Base-by-base conservation (phyloP, 2,113 vertebrate genomes). In the Syngnathus scovelli region DNA sequence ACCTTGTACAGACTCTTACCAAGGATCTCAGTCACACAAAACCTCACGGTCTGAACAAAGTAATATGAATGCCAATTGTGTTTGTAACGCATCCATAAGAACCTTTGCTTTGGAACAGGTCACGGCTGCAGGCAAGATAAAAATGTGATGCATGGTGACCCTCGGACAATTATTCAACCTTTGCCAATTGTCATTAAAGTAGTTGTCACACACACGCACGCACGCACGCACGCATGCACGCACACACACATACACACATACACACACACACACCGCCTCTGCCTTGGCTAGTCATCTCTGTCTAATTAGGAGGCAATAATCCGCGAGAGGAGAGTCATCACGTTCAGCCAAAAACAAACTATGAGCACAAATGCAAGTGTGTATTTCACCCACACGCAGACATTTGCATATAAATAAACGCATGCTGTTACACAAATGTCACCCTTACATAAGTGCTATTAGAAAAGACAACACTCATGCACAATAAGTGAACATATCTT, bases 281-380 rank as follows among this genome's bases (percentile, higher is more conserved):
- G 83, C 80, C 84, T 83, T 82, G 84, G 83, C 83, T 82, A 86
- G 84, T 86, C 89, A 84, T 86, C 82, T 84, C 66, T 83, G 83
- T 85, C 82, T 89, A 90, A 90, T 90, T 87, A 89, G 87, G 82
- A 85, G 83, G 80, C 85, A 86, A 87, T 89, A 85, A 88, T 84
- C 78, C 76, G 72, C 81, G 81, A 86, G 85, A 86, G 85, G 89
- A 89, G 86, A 89, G 83, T 89, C 89, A 83, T 90, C 86, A 85
- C 74, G 82, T 86, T 86, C 78, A 88, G 82, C 82, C 80, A 83
- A 84, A 86, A 83, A 87, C 85, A 86, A 83, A 86, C 79, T 66
- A 82, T 61, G 80, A 78, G 71, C 73, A 78, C 64, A 83, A 74
- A 79, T 66, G 74, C 80, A 72, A 56, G 67, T 59, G 69, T 77